These are phyloP conservation scores for Orycteropus afer DNA, from an alignment of 2,113 vertebrate species.

Conservation along the genomic window DNA sequence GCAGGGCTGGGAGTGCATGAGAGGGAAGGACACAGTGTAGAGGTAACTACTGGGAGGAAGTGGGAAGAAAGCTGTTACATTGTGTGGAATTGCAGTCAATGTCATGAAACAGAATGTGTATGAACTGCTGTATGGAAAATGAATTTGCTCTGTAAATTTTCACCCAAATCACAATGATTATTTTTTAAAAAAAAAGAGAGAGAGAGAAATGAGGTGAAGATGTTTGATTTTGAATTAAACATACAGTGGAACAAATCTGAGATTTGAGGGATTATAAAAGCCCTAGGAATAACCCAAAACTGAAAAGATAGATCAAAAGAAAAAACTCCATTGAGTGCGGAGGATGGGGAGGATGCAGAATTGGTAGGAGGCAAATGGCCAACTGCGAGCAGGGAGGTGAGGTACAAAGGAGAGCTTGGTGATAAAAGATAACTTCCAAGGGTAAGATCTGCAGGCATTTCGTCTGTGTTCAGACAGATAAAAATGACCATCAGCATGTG, in stretches of 20 bases:
- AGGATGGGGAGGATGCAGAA: background rate
- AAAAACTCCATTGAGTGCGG: background rate
- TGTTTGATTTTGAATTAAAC: background rate
- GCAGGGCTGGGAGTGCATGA: too few relatives aligned
- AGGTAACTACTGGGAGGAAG: too few relatives aligned
- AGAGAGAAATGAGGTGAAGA: too few relatives aligned
- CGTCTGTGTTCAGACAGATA: background rate
- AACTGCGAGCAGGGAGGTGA: background rate
- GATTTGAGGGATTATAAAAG: background rate
- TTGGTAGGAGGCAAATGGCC: background rate
- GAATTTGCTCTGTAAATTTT: too few relatives aligned
- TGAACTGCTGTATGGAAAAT: too few relatives aligned
- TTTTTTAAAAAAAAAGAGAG: too few relatives aligned
- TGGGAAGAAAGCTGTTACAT: too few relatives aligned
- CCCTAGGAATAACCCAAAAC: background rate
- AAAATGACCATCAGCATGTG: background rate
- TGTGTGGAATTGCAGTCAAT: too few relatives aligned
- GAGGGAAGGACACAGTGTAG: too few relatives aligned
- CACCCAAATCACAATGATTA: too few relatives aligned
- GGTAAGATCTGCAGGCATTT: background rate
- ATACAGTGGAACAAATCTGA: background rate
- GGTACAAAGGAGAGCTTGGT: background rate
- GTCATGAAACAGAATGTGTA: too few relatives aligned
- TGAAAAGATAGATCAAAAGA: background rate
- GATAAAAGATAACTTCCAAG: background rate